These are phyloP conservation scores for Thaleichthys pacificus DNA, from an alignment of 2,797 vertebrate genomes.

Conservation along the genomic window DNA sequence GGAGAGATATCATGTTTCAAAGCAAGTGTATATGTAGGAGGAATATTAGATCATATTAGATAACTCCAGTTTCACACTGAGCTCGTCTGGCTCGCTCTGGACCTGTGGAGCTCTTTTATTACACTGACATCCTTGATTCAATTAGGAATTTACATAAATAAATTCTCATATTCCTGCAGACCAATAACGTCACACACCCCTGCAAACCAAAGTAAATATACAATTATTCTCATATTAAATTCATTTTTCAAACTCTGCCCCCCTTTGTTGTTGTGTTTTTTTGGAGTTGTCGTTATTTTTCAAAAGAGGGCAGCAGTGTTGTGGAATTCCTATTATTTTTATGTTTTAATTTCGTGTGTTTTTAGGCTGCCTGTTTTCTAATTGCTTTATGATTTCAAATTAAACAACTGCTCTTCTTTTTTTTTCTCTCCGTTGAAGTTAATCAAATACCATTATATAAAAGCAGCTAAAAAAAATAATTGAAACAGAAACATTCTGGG, in stretches of 20 bases:
- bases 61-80: constrained; percentile 76
- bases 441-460: constrained; percentile 85
- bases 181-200: constrained; percentile 81
- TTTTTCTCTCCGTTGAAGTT: constrained; percentile 54
- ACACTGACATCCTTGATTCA: constrained; percentile 83
- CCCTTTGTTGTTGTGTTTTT: constrained; percentile 62
- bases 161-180: constrained; percentile 81
- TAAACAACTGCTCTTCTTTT: constrained; percentile 77
- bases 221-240: constrained; percentile 84
- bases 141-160: constrained; percentile 86
- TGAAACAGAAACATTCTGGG: constrained; percentile 78
- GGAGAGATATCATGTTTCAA: constrained; percentile 65
- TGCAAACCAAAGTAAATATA: constrained; percentile 85
- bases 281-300: constrained; percentile 29
- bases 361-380: constrained; percentile 69
- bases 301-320: not conserved
- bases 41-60: constrained; percentile 64
- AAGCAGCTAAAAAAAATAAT: constrained; percentile 73
- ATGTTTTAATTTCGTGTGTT: constrained; percentile 51
- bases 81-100: constrained; percentile 76
- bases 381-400: constrained; percentile 84
- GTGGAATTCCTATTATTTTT: constrained; percentile 55
- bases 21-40: constrained; percentile 67
- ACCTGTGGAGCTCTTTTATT: constrained; percentile 86
- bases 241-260: constrained; percentile 81